Percentiles rank a stretch among this genome's conserved stretches.
These are phyloP conservation scores for Hypomecis atomaria DNA, from an alignment of 2,888 invertebrate species.

Conservation along the genomic window DNA sequence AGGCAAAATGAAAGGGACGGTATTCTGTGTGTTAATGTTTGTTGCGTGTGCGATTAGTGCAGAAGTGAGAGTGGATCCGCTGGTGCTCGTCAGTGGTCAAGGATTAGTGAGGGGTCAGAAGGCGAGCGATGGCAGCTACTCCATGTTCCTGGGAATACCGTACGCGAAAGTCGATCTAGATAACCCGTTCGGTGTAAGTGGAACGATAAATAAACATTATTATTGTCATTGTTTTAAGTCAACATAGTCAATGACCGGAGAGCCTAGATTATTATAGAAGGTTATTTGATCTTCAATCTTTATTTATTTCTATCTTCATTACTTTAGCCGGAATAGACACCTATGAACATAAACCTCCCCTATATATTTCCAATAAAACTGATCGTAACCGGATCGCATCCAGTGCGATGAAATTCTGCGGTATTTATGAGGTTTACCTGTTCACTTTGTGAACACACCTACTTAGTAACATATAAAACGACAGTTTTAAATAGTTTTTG, in stretches of 20 bases:
- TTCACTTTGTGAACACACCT: too few species aligned
- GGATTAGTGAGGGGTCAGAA: slow-evolving; percentile 72
- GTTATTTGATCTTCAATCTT: neutral
- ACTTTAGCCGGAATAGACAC: too few species aligned
- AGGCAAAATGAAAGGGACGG: slow-evolving; percentile 45
- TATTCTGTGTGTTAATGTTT: slow-evolving; percentile 43
- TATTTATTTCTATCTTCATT: too few species aligned
- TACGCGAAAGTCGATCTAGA: slow-evolving; percentile 68
- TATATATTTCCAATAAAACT: too few species aligned
- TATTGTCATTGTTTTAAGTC: slow-evolving; percentile 10
- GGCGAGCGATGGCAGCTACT: slow-evolving; percentile 69
- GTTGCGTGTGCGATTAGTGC: slow-evolving; percentile 44
- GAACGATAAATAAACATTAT: slow-evolving; percentile 8
- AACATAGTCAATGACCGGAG: slow-evolving; percentile 24
- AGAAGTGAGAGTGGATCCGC: slow-evolving; percentile 68
- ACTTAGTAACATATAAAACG: too few species aligned
- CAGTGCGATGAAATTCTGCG: too few species aligned
- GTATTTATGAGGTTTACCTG: too few species aligned
- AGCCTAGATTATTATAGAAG: slow-evolving; percentile 15
- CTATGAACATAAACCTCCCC: too few species aligned
- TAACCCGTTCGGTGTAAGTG: slow-evolving; percentile 78
- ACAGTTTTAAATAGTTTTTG: too few species aligned
- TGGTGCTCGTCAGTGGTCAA: slow-evolving; percentile 67
- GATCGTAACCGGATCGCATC: too few species aligned
- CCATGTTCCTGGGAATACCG: slow-evolving; percentile 73